phyloP scores from a whole-genome alignment of 2,113 vertebrate genomes.

The Sceloporus tristichus region DNA sequence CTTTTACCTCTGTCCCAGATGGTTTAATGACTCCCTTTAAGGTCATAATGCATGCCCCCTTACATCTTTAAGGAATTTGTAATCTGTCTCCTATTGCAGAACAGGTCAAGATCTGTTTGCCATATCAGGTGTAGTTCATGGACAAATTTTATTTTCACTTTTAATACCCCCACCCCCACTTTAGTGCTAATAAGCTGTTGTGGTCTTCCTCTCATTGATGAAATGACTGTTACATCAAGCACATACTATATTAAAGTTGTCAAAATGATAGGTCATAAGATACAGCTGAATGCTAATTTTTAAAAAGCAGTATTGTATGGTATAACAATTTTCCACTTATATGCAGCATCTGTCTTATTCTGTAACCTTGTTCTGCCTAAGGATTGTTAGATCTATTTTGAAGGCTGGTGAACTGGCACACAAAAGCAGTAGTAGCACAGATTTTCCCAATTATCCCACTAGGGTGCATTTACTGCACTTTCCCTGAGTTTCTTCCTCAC shows the following conservation, averaged over 20 bases:
- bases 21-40: too few species aligned
- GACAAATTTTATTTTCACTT: too few species aligned
- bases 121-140: background rate
- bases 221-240: background rate
- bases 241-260: background rate
- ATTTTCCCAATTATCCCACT: slow-evolving; percentile 21
- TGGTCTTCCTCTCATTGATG: background rate
- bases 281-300: background rate
- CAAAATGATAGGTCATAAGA: background rate
- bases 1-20: too few species aligned
- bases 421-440: background rate
- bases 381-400: background rate
- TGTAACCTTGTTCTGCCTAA: background rate
- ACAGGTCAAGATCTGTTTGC: background rate
- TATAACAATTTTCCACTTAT: background rate
- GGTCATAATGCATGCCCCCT: too few species aligned
- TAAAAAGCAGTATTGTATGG: background rate
- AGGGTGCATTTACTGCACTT: slow-evolving; percentile 45
- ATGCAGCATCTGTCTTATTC: background rate
- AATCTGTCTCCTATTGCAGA: background rate
- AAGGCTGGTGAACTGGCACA: background rate
- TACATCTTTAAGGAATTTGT: background rate
- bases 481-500: slow-evolving; percentile 10
- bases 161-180: background rate
- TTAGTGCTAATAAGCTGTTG: background rate